phyloP scores from a whole-genome alignment of 2,888 invertebrate species.

The Chrysolina oricalcia region DNA sequence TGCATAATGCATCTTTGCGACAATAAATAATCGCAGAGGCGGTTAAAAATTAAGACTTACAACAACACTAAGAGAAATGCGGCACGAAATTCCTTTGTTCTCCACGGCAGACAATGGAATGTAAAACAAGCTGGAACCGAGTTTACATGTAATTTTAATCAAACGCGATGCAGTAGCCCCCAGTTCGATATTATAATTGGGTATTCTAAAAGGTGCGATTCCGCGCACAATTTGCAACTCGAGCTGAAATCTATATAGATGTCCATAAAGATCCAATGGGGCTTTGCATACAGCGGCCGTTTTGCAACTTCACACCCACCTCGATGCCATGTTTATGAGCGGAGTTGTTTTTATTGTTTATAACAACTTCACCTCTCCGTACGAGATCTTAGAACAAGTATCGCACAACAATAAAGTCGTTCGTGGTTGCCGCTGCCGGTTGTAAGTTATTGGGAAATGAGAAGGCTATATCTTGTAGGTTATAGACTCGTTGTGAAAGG shows the following conservation, averaged over 20 bases:
- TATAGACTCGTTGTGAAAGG: slow-evolving; percentile 20
- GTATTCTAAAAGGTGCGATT: slow-evolving; percentile 69
- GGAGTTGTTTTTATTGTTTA: slow-evolving; percentile 65
- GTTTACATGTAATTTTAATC: slow-evolving; percentile 73
- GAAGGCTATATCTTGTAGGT: slow-evolving; percentile 15
- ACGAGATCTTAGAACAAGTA: slow-evolving; percentile 51
- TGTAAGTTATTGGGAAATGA: slow-evolving; percentile 25
- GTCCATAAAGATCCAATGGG: slow-evolving; percentile 54
- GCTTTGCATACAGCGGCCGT: slow-evolving; percentile 61
- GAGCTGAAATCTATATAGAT: slow-evolving; percentile 55
- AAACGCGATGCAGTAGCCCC: slow-evolving; percentile 68
- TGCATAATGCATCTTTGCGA: slow-evolving; percentile 66
- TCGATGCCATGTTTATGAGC: slow-evolving; percentile 58
- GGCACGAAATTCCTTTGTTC: slow-evolving; percentile 71
- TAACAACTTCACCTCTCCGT: slow-evolving; percentile 61
- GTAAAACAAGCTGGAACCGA: slow-evolving; percentile 71
- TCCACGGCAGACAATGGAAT: slow-evolving; percentile 71
- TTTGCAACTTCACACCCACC: slow-evolving; percentile 67
- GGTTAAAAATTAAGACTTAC: slow-evolving; percentile 69
- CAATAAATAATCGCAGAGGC: slow-evolving; percentile 65
- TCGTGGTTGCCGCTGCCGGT: slow-evolving; percentile 1
- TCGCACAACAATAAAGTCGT: slow-evolving; percentile 38
- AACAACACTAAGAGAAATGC: slow-evolving; percentile 67
- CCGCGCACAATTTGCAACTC: slow-evolving; percentile 71
- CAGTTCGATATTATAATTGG: slow-evolving; percentile 71